phyloP scores from a whole-genome alignment of 2,888 invertebrate genomes.

The Cheilosia urbana region DNA sequence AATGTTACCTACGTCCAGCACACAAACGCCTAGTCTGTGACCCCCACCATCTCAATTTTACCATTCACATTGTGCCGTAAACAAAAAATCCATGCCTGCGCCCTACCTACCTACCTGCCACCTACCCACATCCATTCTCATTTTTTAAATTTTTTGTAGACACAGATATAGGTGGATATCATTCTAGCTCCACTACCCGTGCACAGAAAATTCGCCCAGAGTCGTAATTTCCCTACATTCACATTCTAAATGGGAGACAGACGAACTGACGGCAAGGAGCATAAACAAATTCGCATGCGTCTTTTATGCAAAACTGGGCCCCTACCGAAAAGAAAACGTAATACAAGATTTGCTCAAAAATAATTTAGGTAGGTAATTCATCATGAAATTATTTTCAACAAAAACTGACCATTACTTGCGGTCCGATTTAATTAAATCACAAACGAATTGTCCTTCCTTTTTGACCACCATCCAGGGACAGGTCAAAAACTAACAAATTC shows the following conservation, averaged over 20 bases:
- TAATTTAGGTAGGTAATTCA: neutral
- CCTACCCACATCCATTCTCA: neutral
- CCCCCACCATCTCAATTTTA: neutral
- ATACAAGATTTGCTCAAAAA: neutral
- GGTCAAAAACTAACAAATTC: conserved; percentile 67
- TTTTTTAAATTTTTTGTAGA: conserved; percentile 3
- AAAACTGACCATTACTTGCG: neutral
- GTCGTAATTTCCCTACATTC: conserved; percentile 40
- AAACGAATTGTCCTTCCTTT: conserved; percentile 18
- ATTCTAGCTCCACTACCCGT: neutral
- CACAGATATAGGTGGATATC: conserved; percentile 2
- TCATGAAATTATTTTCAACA: neutral
- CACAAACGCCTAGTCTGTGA: neutral
- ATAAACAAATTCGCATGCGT: conserved; percentile 59
- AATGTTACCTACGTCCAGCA: neutral
- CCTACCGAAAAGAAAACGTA: neutral
- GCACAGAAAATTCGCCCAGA: conserved; percentile 12
- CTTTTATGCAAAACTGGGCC: conserved; percentile 24
- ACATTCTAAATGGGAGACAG: conserved; percentile 27
- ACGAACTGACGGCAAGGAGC: neutral
- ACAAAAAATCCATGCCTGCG: conserved; percentile 42
- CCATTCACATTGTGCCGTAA: neutral
- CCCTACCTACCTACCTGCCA: neutral
- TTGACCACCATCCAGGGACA: conserved; percentile 47
- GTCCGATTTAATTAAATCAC: conserved; percentile 48